phyloP scores from a whole-genome alignment of 2,113 vertebrate species.

The Pelobates fuscus region DNA sequence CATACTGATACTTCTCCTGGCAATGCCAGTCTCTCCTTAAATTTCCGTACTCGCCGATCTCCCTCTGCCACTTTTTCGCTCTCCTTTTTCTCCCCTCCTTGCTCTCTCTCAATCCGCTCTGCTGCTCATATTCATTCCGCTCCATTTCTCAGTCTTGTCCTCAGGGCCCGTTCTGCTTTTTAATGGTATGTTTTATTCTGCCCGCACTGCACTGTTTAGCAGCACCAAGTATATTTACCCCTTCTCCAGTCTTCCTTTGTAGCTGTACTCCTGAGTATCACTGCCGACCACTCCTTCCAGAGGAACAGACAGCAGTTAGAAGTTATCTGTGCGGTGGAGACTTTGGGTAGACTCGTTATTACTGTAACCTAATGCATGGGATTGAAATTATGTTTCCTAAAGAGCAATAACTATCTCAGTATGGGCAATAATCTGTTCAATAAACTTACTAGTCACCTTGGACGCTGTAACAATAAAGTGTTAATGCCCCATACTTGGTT shows the following conservation, averaged over 20 bases:
- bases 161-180: conserved; percentile 43
- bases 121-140: conserved; percentile 44
- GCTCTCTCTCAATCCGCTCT: conserved; percentile 15
- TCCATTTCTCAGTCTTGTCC: conserved; percentile 47
- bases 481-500: neutral
- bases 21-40: neutral
- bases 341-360: neutral
- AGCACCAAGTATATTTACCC: conserved; percentile 7
- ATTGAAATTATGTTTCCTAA: neutral
- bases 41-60: neutral
- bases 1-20: neutral
- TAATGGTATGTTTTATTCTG: conserved; percentile 37
- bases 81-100: neutral
- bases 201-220: conserved; percentile 25
- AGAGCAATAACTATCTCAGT: conserved; percentile 36
- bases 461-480: conserved; percentile 23
- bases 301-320: neutral
- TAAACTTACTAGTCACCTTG: neutral
- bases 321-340: neutral
- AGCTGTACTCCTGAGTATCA: neutral
- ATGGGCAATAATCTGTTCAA: conserved; percentile 10
- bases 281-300: neutral
- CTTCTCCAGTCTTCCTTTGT: neutral
- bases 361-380: conserved; percentile 11
- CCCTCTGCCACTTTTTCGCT: neutral